phyloP scores from a whole-genome alignment of 2,113 vertebrate genomes.

The Silurus meridionalis region DNA sequence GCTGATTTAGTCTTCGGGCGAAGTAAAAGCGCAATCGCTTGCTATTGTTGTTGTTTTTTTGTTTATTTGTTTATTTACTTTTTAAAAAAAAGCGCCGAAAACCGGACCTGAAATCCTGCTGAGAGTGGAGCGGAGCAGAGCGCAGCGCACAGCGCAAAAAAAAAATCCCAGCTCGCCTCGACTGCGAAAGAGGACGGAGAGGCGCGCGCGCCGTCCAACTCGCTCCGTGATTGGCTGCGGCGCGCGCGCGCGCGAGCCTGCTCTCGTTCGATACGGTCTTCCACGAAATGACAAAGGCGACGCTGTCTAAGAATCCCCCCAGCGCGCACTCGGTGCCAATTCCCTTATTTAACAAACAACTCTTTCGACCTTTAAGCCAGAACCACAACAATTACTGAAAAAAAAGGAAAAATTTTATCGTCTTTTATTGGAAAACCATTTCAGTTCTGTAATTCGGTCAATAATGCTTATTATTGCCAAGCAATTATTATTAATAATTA shows the following conservation, averaged over 20 bases:
- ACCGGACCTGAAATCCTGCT: constrained; percentile 61
- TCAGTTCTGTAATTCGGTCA: too few species aligned
- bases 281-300: constrained; percentile 37
- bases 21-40: background rate
- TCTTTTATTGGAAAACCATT: background rate
- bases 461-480: too few species aligned
- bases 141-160: constrained; percentile 5
- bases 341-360: constrained; percentile 1
- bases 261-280: constrained; percentile 40
- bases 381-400: too few species aligned
- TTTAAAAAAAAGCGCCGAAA: constrained; percentile 32
- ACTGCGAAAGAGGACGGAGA: constrained; percentile 61
- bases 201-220: constrained; percentile 61
- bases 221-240: constrained; percentile 62
- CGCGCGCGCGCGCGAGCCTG: constrained; percentile 45
- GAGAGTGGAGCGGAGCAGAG: constrained; percentile 43
- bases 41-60: background rate
- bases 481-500: too few species aligned
- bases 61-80: constrained; percentile 29
- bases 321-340: constrained; percentile 1
- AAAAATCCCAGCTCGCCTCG: constrained; percentile 55
- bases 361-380: background rate
- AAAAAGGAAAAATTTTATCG: background rate
- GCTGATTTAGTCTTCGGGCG: background rate
- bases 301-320: constrained; percentile 39